Percentiles rank a stretch among this genome's conserved stretches.
phyloP scores from a whole-genome alignment of 2,113 vertebrate species.

The Macroglossus sobrinus region DNA sequence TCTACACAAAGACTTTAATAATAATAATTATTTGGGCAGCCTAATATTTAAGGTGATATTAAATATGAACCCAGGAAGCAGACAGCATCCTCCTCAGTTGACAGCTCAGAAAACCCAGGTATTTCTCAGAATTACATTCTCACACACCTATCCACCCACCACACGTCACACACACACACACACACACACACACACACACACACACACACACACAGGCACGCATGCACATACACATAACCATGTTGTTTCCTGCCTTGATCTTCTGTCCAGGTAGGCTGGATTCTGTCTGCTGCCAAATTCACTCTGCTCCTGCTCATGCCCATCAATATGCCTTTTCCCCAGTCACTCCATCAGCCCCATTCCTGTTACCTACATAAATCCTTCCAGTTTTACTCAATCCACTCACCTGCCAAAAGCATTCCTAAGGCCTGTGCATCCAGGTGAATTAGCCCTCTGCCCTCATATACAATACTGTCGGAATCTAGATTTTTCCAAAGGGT shows the following conservation, averaged over 20 bases:
- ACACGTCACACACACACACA: too few relatives aligned
- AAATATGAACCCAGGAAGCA: neutral
- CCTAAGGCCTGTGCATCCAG: neutral
- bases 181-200: neutral
- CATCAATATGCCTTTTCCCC: rapidly evolving
- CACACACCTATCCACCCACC: too few relatives aligned
- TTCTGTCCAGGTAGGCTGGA: neutral
- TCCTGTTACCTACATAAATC: neutral
- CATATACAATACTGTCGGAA: neutral
- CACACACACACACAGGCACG: too few relatives aligned
- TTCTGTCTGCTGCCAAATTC: neutral
- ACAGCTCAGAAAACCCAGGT: neutral
- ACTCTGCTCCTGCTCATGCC: neutral
- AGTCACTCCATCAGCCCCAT: neutral
- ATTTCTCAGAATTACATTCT: neutral
- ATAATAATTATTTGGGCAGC: neutral
- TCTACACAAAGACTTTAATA: neutral
- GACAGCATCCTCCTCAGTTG: neutral
- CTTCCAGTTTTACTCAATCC: neutral
- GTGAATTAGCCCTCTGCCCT: neutral
- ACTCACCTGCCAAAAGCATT: neutral
- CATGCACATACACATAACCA: too few relatives aligned
- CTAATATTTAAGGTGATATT: neutral
- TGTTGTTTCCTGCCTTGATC: neutral
- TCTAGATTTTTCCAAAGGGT: neutral